Evolutionary conservation across 2,797 vertebrate genomes (phyloP).

Genomic region (Pogonophryne albipinna): DNA sequence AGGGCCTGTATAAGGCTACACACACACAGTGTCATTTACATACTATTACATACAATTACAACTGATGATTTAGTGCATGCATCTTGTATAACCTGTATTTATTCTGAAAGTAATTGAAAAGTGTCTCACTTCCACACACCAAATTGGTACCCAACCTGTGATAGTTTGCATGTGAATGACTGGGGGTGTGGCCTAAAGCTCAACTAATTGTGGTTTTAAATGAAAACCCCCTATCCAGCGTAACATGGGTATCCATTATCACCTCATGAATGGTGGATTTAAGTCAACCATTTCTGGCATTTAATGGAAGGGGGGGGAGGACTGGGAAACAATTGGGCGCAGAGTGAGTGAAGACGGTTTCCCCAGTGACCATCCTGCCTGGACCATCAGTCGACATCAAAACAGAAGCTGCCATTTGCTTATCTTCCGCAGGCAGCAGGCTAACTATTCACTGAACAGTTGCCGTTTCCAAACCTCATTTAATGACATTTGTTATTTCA

Average conservation of each 20-base stretch:
- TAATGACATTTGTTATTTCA: conserved; percentile 75
- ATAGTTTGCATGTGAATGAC: conserved; percentile 31
- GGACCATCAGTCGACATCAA: conserved; percentile 59
- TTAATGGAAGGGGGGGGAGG: conserved; percentile 43
- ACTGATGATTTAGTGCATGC: not conserved
- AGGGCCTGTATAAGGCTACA: no score
- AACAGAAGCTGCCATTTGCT: conserved; percentile 59
- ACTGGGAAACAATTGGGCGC: conserved; percentile 63
- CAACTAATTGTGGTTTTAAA: conserved; percentile 27
- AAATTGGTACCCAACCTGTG: conserved; percentile 12
- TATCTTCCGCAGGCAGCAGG: conserved; percentile 73
- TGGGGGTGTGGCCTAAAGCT: conserved; percentile 20
- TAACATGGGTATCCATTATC: conserved; percentile 53
- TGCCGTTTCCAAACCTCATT: conserved; percentile 59
- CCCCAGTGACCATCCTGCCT: conserved; percentile 43
- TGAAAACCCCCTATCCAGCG: conserved; percentile 4
- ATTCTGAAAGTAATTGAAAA: conserved; percentile 5
- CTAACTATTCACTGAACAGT: conserved; percentile 60
- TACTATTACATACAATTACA: not conserved
- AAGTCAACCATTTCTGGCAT: conserved; percentile 48
- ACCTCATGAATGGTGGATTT: conserved; percentile 51
- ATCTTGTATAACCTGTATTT: not conserved
- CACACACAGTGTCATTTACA: no score
- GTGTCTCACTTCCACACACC: not conserved
- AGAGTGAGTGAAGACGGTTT: conserved; percentile 52